phyloP scores from a whole-genome alignment of 64 coral and sea anemone genomes.

The Actinia tenebrosa region DNA sequence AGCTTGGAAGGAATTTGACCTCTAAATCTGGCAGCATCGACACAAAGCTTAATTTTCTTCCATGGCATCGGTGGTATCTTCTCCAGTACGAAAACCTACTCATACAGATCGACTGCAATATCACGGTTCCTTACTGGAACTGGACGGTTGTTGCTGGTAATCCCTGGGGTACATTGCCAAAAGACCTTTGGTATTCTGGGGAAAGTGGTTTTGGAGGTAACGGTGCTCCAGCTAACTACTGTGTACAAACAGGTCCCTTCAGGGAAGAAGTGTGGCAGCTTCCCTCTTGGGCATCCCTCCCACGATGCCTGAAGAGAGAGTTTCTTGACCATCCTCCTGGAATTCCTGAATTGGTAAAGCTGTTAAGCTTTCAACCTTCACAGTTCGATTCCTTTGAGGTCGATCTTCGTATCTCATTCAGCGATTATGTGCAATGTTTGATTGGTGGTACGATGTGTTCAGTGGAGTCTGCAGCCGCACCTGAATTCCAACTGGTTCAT shows the following conservation, averaged over 20 bases:
- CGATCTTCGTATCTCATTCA: neutral
- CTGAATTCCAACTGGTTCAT: slow-evolving; percentile 36
- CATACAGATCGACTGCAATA: neutral
- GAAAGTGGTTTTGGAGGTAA: neutral
- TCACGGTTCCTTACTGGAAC: slow-evolving; percentile 22
- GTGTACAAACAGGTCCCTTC: slow-evolving; percentile 50
- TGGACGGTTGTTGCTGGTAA: slow-evolving; percentile 14
- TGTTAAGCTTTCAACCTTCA: neutral
- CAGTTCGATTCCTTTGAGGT: slow-evolving; percentile 2
- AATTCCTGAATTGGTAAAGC: neutral
- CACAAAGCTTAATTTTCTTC: slow-evolving; percentile 28
- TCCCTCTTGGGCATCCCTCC: neutral
- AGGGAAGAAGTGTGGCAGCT: slow-evolving; percentile 8
- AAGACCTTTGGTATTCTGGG: slow-evolving; percentile 1
- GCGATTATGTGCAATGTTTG: neutral
- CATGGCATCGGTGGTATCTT: slow-evolving; percentile 79
- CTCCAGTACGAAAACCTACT: slow-evolving; percentile 46
- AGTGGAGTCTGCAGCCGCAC: slow-evolving; percentile 10
- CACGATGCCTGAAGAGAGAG: neutral
- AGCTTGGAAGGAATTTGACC: neutral
- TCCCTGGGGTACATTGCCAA: neutral
- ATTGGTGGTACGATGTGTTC: slow-evolving; percentile 50
- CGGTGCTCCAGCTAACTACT: neutral
- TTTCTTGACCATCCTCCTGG: neutral
- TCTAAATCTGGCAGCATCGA: neutral